Evolutionary conservation across 2,113 vertebrate species (phyloP), one percentile per base, ranked within the genome.

Genomic region (Salvelinus fontinalis): DNA sequence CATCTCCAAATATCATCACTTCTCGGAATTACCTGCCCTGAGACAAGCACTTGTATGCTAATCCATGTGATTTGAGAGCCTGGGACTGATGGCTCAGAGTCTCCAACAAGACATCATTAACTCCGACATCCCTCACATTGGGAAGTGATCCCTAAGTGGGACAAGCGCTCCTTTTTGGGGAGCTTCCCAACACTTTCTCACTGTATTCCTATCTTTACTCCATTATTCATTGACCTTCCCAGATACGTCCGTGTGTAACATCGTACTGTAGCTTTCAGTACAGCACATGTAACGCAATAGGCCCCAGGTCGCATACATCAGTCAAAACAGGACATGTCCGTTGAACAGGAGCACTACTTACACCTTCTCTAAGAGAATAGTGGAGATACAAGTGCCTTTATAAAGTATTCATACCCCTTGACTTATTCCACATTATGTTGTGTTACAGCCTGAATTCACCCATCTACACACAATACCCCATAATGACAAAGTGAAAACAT

Each of bases 221-320:
- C 82, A 84, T 88, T 87, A 91, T 87, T 91, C 81, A 92, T 87
- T 77, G 82, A 77, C 70, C 76, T 76, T 75, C 71, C 68, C 80
- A 75, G 71, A 68, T 18, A 49, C 67, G 22, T 24, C 44, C 26
- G 62, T 73, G 68, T 85, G 77, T 65, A 84, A 70, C 64, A 71
- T 67, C 57, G 24, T 73, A 31, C 65, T 75, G 75, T 72, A 80
- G 76, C 62, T 62, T 69, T 73, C 60, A 48, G 73, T 67, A 65
- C 77, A 83, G 74, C 57, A 81, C 20, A 77, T 75, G 60, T 70
- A 80, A 82, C 70, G 77, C 66, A 68, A 74, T 22, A 73, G 64
- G 57, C 27, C 54, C 67, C 72, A 81, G 74, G n/a, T 27, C 18
- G 27, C 14, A 22, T 2, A 44, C 67, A 20, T 34, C 29, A 44